Percentiles rank a stretch among this genome's conserved stretches.
phyloP scores from a whole-genome alignment of 2,797 vertebrate genomes.

The Falco novaeseelandiae region DNA sequence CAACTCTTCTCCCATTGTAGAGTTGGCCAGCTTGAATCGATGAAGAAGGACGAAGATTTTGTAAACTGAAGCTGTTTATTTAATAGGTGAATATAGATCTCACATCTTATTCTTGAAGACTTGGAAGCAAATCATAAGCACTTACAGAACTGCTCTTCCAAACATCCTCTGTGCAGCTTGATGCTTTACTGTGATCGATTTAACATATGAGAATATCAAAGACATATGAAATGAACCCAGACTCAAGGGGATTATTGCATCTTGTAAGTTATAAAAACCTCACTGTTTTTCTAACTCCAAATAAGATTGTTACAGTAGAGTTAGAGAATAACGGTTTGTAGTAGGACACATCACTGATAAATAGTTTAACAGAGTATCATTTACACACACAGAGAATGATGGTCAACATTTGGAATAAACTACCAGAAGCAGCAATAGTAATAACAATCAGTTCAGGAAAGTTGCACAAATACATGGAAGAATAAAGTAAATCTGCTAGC shows the following conservation, averaged over 20 bases:
- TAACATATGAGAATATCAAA: not conserved
- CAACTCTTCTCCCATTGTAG: not conserved
- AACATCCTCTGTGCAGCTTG: not conserved
- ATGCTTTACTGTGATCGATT: not conserved
- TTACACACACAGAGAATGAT: not conserved
- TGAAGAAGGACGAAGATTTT: not conserved
- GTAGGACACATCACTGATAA: not conserved
- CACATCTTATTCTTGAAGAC: not conserved
- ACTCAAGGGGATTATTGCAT: not conserved
- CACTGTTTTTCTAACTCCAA: not conserved
- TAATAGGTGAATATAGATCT: not conserved
- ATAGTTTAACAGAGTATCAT: not conserved
- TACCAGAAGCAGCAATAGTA: not conserved
- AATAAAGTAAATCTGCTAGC: not conserved
- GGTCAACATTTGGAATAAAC: not conserved
- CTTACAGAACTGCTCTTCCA: not conserved
- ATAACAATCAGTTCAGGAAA: not conserved
- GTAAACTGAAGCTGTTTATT: not conserved
- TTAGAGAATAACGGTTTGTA: not conserved
- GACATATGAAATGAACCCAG: too few species aligned
- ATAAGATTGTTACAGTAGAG: not conserved
- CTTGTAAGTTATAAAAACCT: not conserved
- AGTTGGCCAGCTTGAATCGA: not conserved
- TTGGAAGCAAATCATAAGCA: not conserved
- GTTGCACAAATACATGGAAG: not conserved